Percentiles rank a stretch among this genome's conserved stretches.
Evolutionary conservation across 2,888 invertebrate genomes (phyloP).

Genomic region (Drosophila trichaetosa): DNA sequence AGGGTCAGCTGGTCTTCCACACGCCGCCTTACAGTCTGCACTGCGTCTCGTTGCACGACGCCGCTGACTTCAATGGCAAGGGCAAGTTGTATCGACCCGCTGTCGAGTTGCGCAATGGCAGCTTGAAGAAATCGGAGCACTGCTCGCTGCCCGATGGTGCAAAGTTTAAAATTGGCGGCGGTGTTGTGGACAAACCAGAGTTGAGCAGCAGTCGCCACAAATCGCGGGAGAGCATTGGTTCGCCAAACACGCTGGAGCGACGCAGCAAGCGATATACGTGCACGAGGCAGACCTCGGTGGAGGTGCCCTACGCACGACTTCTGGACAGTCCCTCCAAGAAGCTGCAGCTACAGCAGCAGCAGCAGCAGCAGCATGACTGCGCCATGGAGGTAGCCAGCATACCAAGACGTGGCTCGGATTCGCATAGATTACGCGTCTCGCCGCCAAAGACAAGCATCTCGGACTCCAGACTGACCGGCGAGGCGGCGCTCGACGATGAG

Average conservation of each 20-base stretch:
- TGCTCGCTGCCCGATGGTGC: constrained; percentile 72
- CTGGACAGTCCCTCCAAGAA: constrained; percentile 88
- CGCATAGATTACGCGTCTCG: constrained; percentile 85
- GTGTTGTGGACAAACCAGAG: constrained; percentile 69
- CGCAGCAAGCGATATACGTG: constrained; percentile 88
- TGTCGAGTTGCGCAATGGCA: constrained; percentile 81
- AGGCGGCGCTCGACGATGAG: constrained; percentile 87
- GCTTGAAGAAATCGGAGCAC: constrained; percentile 81
- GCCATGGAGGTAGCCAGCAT: constrained; percentile 85
- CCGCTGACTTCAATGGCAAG: constrained; percentile 84
- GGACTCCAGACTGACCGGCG: constrained; percentile 93
- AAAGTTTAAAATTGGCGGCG: constrained; percentile 79
- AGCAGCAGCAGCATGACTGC: constrained; percentile 81
- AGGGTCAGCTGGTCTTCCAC: constrained; percentile 94
- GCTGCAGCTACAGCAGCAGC: constrained; percentile 77
- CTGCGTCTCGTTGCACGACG: constrained; percentile 91
- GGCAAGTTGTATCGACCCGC: constrained; percentile 82
- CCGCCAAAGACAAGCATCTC: constrained; percentile 93
- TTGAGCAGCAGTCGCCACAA: constrained; percentile 76
- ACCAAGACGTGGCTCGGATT: constrained; percentile 86
- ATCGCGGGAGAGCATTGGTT: constrained; percentile 84
- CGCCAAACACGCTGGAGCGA: constrained; percentile 84
- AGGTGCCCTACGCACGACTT: constrained; percentile 92
- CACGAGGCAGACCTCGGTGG: constrained; percentile 83
- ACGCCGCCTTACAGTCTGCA: constrained; percentile 94